These are phyloP conservation scores for Tetragnatha montana DNA, from an alignment of 2,888 invertebrate genomes.

Conservation along the genomic window DNA sequence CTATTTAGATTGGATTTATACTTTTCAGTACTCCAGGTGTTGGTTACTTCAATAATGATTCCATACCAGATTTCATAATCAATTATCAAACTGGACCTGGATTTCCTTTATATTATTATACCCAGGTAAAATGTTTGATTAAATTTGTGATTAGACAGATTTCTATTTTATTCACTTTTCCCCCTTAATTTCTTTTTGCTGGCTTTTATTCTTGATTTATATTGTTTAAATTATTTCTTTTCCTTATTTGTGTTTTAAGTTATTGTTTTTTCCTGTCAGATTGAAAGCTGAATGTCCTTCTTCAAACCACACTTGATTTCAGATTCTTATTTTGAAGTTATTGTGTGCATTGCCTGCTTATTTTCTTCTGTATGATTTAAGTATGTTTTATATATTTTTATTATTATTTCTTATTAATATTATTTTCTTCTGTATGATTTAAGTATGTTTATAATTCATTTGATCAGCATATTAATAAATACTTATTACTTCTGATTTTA, in stretches of 20 bases:
- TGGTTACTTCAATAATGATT: conserved; percentile 86
- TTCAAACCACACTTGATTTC: not conserved
- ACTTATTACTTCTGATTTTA: no score
- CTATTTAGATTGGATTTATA: conserved; percentile 21
- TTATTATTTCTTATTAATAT: no score
- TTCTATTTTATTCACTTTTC: not conserved
- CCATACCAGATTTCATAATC: conserved; percentile 86
- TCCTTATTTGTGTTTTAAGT: not conserved
- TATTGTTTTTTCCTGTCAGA: not conserved
- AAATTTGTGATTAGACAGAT: not conserved
- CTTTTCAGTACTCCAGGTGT: conserved; percentile 83
- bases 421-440: not conserved
- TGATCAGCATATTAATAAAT: no score
- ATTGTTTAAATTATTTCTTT: not conserved
- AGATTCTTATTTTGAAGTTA: not conserved
- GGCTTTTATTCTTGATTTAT: not conserved
- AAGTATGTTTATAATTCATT: no score
- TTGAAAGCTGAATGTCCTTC: not conserved
- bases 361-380: not conserved
- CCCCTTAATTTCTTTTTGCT: not conserved
- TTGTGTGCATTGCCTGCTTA: not conserved
- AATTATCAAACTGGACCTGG: conserved; percentile 84
- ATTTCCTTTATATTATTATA: conserved; percentile 85
- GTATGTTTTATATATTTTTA: not conserved
- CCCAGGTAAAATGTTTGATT: conserved; percentile 78